These are phyloP conservation scores for Tenebrio molitor DNA, from an alignment of 1,140 invertebrate genomes.

Conservation along the genomic window DNA sequence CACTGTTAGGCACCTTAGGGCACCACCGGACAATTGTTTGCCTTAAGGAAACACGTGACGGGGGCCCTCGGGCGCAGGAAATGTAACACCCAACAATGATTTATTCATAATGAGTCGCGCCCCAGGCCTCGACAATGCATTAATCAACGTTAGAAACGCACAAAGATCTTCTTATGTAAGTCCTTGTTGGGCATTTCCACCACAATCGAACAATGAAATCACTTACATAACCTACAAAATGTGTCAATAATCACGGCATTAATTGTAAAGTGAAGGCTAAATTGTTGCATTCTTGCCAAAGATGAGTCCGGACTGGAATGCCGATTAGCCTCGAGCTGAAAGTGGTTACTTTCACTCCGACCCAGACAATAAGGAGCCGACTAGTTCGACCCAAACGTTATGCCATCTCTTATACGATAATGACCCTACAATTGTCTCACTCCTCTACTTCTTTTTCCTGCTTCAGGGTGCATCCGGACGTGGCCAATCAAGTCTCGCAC, in stretches of 20 bases:
- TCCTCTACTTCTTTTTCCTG: constrained; percentile 53
- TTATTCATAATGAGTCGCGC: background rate
- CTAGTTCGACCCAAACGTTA: constrained; percentile 5
- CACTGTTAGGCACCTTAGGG: constrained; percentile 6
- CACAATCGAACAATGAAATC: constrained; percentile 10
- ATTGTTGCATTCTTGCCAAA: constrained; percentile 12
- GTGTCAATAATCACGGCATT: constrained; percentile 17
- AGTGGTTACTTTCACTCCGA: constrained; percentile 44
- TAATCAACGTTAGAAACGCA: background rate
- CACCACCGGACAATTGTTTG: background rate
- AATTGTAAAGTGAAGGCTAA: constrained; percentile 17
- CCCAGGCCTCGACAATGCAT: background rate
- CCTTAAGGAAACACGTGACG: constrained; percentile 16
- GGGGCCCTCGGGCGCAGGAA: background rate
- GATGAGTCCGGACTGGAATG: constrained; percentile 46
- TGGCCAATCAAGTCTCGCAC: constrained; percentile 68
- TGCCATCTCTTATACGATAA: constrained; percentile 21
- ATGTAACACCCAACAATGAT: constrained; percentile 29
- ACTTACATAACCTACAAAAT: constrained; percentile 30
- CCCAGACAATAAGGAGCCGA: constrained; percentile 37
- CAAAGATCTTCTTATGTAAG: constrained; percentile 31
- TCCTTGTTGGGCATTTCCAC: constrained; percentile 14
- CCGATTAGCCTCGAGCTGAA: constrained; percentile 23
- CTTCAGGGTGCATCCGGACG: constrained; percentile 70
- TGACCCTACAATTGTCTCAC: constrained; percentile 8